phyloP scores from a whole-genome alignment of 1,140 invertebrate genomes.

The Drusus annulatus region DNA sequence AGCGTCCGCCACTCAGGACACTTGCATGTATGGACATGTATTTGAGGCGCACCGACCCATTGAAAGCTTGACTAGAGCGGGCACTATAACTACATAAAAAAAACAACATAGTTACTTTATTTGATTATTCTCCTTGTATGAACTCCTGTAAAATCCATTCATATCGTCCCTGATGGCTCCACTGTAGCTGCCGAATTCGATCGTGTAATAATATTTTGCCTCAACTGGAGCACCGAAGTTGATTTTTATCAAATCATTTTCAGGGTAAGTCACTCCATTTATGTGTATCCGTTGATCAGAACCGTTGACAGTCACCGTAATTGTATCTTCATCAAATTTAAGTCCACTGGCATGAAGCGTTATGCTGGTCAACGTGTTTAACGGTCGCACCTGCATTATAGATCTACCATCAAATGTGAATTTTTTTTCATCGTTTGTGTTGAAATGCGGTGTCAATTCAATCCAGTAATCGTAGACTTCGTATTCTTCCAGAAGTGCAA shows the following conservation, averaged over 20 bases:
- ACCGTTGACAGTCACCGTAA: no score
- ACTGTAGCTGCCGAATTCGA: constrained; percentile 62
- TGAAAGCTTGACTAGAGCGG: no score
- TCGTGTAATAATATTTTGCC: no score
- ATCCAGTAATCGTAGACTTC: constrained; percentile 3
- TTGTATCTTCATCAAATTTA: no score
- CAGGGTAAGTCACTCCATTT: no score
- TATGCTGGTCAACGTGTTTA: neutral
- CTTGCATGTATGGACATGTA: no score
- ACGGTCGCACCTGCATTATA: constrained; percentile 57
- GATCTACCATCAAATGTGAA: constrained; percentile 41
- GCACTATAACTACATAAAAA: no score
- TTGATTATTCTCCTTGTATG: constrained; percentile 71
- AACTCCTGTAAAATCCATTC: constrained; percentile 87
- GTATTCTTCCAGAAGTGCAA: constrained; percentile 24
- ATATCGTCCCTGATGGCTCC: constrained; percentile 74
- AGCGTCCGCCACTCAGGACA: no score
- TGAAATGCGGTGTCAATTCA: constrained; percentile 26
- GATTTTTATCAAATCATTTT: no score
- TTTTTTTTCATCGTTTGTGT: neutral
- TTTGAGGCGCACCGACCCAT: no score
- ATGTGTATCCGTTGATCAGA: no score
- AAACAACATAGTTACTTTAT: constrained; percentile 21
- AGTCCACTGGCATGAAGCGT: constrained; percentile 10
- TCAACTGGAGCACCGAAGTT: no score